Base-by-base conservation (phyloP, 1,140 invertebrate species). In the Heliconius hewitsoni region DNA sequence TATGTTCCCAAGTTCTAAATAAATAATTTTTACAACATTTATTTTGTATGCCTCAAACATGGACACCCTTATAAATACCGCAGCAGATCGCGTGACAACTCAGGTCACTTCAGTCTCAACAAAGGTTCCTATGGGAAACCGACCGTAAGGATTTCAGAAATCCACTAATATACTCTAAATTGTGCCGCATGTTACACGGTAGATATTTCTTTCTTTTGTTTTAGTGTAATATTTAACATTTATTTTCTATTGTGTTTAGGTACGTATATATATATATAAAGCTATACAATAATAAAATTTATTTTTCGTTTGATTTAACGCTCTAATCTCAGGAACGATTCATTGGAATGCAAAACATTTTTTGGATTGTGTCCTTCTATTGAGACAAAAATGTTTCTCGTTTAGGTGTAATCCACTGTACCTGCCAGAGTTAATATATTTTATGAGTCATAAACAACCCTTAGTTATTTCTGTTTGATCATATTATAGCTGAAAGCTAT, bases 71-170 rank as follows among this genome's bases (percentile, higher is more conserved):
- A 52, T 55, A 77, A 80, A 83, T 85, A 86, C 82, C 85, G 80
- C 80, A 85, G 84, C 73, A 78, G 82, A 88, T 90, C 87, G 89
- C 89, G 87, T 90, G 89, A 87, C 88, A 89, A 85, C 79, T 74
- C 74, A 75, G 77, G 78, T 76, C 74, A 71, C 73, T 81, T 80
- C 77, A 82, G 71, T 39, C 37, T 39, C n/a, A 74, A 23, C 83
- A 71, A 57, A 78, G 81, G 87, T 91, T 91, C 89, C 89, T 90
- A 89, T 91, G 89, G 89, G 89, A 91, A 91, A 82, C 77, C 83
- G 76, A 83, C 81, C 84, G 85, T 82, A 83, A 86, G 82, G 85
- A 83, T 80, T 84, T 84, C 78, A 79, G 84, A 85, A 88, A 90
- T 89, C 83, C 83, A 78, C 79, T 89, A 90, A 89, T 89, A 85